These are phyloP conservation scores for Hemicrepidius hirtus DNA, from an alignment of 2,888 invertebrate genomes.

Conservation along the genomic window DNA sequence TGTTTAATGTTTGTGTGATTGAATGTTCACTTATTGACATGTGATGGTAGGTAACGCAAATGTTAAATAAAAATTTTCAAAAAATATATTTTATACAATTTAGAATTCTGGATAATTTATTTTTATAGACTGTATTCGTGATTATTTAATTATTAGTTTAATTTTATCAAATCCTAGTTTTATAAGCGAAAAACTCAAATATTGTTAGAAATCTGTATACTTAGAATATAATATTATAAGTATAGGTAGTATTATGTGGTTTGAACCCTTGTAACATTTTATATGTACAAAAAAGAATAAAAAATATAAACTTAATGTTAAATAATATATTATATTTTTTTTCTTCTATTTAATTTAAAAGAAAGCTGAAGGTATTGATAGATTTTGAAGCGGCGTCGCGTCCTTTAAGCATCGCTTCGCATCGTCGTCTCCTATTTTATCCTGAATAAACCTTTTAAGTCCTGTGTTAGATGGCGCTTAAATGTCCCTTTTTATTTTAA, in stretches of 20 bases:
- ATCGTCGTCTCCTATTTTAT: not conserved
- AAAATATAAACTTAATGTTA: constrained; percentile 1
- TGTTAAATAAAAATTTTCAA: constrained; percentile 1
- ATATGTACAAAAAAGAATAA: constrained; percentile 36
- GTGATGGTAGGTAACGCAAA: not conserved
- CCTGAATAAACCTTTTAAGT: not conserved
- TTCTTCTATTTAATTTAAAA: not conserved
- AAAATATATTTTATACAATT: constrained; percentile 45
- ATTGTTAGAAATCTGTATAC: constrained; percentile 23
- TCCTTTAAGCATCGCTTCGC: too few relatives aligned
- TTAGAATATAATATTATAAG: constrained; percentile 12
- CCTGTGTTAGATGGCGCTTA: constrained; percentile 4
- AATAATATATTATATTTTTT: not conserved
- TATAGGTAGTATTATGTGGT: constrained; percentile 37
- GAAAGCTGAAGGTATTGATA: too few relatives aligned
- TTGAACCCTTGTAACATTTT: constrained; percentile 24
- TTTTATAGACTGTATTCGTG: constrained; percentile 45
- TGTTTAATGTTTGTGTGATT: constrained; percentile 18
- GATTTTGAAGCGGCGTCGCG: too few relatives aligned
- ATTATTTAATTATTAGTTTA: constrained; percentile 41
- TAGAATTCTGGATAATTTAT: constrained; percentile 42
- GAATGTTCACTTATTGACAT: not conserved
- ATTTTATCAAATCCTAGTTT: constrained; percentile 32
- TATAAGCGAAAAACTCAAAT: constrained; percentile 36
- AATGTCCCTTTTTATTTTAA: not conserved